Evolutionary conservation across 2,888 invertebrate genomes (phyloP).

Genomic region (Apodemia zela): DNA sequence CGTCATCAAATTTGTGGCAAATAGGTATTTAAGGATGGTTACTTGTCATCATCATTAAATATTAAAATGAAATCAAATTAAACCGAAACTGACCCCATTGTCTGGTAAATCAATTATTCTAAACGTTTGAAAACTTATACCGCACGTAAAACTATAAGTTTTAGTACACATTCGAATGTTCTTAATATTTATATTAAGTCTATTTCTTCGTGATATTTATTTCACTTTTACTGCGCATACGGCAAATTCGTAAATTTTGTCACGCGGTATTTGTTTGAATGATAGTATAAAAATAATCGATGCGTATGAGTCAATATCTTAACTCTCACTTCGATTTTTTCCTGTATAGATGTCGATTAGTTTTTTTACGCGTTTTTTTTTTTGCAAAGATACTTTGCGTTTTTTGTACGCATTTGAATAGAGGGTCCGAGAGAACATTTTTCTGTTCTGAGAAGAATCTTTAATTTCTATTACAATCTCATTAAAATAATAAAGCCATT

Average conservation of each 20-base stretch:
- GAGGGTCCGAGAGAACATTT: background rate
- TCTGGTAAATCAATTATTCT: too few relatives aligned
- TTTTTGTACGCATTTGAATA: background rate
- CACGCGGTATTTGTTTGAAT: background rate
- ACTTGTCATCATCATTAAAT: background rate
- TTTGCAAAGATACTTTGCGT: too few relatives aligned
- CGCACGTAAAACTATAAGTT: too few relatives aligned
- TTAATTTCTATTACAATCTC: too few relatives aligned
- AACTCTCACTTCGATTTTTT: background rate
- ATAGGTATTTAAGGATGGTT: background rate
- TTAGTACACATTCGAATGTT: too few relatives aligned
- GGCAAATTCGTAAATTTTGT: background rate
- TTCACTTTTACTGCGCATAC: background rate
- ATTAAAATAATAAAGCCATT: too few relatives aligned
- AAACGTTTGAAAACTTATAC: too few relatives aligned
- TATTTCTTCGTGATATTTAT: too few relatives aligned
- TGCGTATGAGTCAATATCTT: background rate
- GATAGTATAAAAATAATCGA: slow-evolving; percentile 8
- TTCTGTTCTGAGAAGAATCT: background rate
- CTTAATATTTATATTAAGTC: too few relatives aligned
- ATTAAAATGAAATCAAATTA: background rate
- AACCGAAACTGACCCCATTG: background rate
- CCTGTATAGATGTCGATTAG: background rate
- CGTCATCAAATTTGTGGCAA: background rate
- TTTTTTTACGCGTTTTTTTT: background rate